Conservation (phyloP, 2,888 invertebrate genomes). For the Drosophila meridiana region DNA sequence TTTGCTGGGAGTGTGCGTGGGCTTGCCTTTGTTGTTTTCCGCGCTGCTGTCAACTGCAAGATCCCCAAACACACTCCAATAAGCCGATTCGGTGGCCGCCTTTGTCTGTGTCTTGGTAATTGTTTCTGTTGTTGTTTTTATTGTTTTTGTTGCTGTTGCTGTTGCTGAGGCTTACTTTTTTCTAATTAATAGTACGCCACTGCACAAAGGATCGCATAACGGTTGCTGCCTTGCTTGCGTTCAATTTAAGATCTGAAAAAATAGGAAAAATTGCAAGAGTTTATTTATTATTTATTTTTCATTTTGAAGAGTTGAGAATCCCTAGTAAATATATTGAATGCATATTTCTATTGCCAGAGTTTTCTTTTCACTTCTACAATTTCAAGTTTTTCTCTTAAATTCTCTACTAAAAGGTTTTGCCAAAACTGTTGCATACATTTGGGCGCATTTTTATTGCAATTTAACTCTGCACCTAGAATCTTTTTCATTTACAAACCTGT, state of each 20-base stretch:
- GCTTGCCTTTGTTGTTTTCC: slow-evolving; percentile 5
- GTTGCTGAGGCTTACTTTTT: neutral
- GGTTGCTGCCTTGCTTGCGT: neutral
- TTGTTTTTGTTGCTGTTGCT: neutral
- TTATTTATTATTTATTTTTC: neutral
- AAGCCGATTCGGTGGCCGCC: slow-evolving; percentile 14
- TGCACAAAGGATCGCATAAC: neutral
- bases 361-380: neutral
- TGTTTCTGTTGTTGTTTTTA: slow-evolving; percentile 2
- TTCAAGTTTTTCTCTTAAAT: neutral
- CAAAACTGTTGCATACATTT: slow-evolving; percentile 6
- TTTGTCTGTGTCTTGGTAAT: slow-evolving; percentile 10
- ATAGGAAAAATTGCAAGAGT: neutral
- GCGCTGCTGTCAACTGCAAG: slow-evolving; percentile 41
- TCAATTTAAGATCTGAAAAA: slow-evolving; percentile 1
- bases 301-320: neutral
- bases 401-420: neutral
- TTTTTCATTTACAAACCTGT: neutral
- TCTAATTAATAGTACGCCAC: neutral
- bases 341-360: too few relatives aligned
- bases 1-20: slow-evolving; percentile 8
- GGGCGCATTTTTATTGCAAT: neutral
- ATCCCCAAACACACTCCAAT: slow-evolving; percentile 27
- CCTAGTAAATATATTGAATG: too few relatives aligned
- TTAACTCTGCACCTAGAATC: too few relatives aligned